These are phyloP conservation scores for Morus bassanus DNA, from an alignment of 2,797 vertebrate species.

Conservation along the genomic window DNA sequence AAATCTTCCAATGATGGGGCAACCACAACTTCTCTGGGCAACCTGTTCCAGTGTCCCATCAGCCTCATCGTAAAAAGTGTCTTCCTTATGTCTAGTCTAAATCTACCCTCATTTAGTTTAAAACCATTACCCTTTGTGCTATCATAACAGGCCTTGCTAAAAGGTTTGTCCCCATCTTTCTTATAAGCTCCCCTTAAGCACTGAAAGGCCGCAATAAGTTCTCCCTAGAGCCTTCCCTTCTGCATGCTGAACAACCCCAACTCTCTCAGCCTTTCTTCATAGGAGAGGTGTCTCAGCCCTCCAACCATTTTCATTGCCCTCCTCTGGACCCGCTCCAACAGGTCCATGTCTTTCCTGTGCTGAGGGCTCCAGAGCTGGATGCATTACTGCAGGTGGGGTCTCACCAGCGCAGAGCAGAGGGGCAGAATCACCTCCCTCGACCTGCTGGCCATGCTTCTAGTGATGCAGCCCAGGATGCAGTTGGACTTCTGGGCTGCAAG, in stretches of 20 bases:
- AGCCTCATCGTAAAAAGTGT: too few species aligned
- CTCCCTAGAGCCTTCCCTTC: neutral
- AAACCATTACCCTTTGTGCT: too few species aligned
- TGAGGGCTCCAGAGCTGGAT: neutral
- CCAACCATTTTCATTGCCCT: accelerated
- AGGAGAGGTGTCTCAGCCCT: neutral
- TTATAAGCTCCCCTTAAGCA: too few species aligned
- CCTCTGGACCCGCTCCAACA: accelerated
- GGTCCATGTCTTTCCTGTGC: neutral
- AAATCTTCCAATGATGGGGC: neutral
- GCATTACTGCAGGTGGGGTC: neutral
- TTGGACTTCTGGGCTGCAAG: neutral
- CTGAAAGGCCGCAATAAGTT: neutral
- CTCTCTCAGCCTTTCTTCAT: neutral
- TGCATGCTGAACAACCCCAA: neutral
- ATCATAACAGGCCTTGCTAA: too few species aligned
- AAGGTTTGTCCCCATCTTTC: neutral
- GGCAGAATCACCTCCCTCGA: accelerated
- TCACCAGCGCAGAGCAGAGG: accelerated
- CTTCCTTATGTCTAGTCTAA: too few species aligned
- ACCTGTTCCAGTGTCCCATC: too few species aligned
- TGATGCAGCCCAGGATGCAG: accelerated
- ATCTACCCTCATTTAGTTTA: too few species aligned
- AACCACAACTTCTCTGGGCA: neutral
- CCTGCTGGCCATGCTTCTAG: neutral